These are phyloP conservation scores for Brienomyrus longianalis DNA, from an alignment of 2,113 vertebrate species.

Conservation along the genomic window DNA sequence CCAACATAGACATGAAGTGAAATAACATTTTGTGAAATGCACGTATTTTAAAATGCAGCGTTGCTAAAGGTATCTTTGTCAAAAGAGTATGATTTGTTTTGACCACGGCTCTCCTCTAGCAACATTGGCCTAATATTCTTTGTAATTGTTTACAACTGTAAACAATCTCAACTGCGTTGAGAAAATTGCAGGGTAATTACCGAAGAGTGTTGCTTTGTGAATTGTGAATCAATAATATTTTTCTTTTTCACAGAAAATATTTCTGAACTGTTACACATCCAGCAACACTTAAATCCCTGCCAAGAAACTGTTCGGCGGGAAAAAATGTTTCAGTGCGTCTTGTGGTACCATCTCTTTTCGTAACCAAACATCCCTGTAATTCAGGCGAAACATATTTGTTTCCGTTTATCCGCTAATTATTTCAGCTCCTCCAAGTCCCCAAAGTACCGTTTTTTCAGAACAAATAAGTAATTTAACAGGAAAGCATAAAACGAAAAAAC, in stretches of 20 bases:
- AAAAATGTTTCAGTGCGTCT: constrained; percentile 30
- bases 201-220: constrained; percentile 61
- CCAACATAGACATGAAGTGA: not conserved
- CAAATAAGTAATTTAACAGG: not conserved
- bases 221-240: constrained; percentile 62
- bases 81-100: not conserved
- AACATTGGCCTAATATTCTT: constrained; percentile 26
- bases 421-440: not conserved
- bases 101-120: not conserved
- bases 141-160: constrained; percentile 5
- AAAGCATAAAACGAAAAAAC: not conserved
- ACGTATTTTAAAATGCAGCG: not conserved
- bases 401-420: constrained; percentile 11
- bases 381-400: not conserved
- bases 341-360: not conserved
- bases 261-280: constrained; percentile 60
- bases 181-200: constrained; percentile 55
- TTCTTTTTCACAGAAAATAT: constrained; percentile 56
- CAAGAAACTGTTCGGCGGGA: constrained; percentile 49
- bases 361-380: constrained; percentile 7
- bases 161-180: constrained; percentile 1
- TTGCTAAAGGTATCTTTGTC: not conserved
- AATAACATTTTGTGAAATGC: not conserved
- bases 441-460: not conserved
- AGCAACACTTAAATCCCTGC: constrained; percentile 63